Evolutionary conservation across 2,888 invertebrate species (phyloP), one percentile per base, ranked within the genome.

Genomic region (Tetanocera ferruginea): DNA sequence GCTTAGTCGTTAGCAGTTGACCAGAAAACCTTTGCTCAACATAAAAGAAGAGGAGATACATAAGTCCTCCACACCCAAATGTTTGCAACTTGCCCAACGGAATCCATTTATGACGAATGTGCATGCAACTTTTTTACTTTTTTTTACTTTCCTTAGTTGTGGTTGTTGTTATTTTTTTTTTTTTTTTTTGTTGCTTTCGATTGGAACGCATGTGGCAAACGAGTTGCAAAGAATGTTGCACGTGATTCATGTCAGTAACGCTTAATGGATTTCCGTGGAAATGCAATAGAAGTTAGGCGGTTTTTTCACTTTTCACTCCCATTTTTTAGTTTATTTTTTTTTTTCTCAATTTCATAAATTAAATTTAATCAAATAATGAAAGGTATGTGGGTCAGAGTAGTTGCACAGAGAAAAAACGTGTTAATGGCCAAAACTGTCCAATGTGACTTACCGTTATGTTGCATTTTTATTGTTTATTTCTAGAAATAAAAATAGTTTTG

Each of bases 51-150:
- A 9, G 23, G 9, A 23, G 6, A 23, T 8, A 4, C n/a, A 23
- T 8, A 4, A 4, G 25, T n/a, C 5, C 55, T 55, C 57, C 57
- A 3, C 11, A 23, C 28, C 64, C 34, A 43, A 43, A 43, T 43
- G 43, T 43, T 14, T 43, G 43, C 43, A 11, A 43, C 43, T 1
- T 2, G 43, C 14, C 14, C 43, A 11, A 4, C 43, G 43, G 64
- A 31, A 64, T 19, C 17, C 31, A 62, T 81, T 81, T 81, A 82
- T 81, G 80, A 79, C 81, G 80, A 78, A 82, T 81, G 80, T 81
- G 80, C 81, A 82, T 81, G 81, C 82, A 80, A 82, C 79, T 57
- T 52, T 34, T 67, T 11, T 23, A 25, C n/a, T 34, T 31, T 31
- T 19, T 55, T 6, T 49, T 49, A 14, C 6, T 55, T 5, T 19